Conservation (phyloP, 2,113 vertebrate genomes). For the Lycocorax pyrrhopterus region DNA sequence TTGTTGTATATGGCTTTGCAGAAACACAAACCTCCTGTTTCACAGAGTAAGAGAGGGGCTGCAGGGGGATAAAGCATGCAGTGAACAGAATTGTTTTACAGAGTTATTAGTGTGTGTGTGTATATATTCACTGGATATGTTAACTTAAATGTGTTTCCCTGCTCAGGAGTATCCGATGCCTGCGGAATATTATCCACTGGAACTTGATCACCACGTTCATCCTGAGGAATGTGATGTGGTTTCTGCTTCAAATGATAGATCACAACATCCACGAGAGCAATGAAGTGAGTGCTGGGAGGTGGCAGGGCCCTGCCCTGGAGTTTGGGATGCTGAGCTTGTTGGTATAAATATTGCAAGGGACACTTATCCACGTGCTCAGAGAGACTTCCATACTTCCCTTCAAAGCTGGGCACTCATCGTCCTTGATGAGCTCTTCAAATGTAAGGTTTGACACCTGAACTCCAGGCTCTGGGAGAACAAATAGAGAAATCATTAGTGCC, state of each 20-base stretch:
- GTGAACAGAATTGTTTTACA: neutral
- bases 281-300: constrained; percentile 74
- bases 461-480: neutral
- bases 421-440: neutral
- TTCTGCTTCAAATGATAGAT: constrained; percentile 94
- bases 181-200: constrained; percentile 98
- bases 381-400: neutral
- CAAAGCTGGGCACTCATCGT: neutral
- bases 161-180: constrained; percentile 91
- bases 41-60: neutral
- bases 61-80: neutral
- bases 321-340: neutral
- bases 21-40: neutral
- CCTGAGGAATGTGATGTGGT: constrained; percentile 92
- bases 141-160: neutral
- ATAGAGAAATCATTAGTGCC: neutral
- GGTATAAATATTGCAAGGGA: neutral
- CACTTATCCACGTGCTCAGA: neutral
- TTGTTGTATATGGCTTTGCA: neutral
- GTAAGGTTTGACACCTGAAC: neutral
- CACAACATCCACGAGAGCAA: constrained; percentile 94
- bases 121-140: neutral
- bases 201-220: constrained; percentile 97
- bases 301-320: neutral
- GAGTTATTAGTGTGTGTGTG: neutral